A percentile compares a stretch with the other conserved stretches of the same genome.
These are phyloP conservation scores for Craseonycteris thonglongyai DNA, from an alignment of 2,113 vertebrate species.

Conservation along the genomic window DNA sequence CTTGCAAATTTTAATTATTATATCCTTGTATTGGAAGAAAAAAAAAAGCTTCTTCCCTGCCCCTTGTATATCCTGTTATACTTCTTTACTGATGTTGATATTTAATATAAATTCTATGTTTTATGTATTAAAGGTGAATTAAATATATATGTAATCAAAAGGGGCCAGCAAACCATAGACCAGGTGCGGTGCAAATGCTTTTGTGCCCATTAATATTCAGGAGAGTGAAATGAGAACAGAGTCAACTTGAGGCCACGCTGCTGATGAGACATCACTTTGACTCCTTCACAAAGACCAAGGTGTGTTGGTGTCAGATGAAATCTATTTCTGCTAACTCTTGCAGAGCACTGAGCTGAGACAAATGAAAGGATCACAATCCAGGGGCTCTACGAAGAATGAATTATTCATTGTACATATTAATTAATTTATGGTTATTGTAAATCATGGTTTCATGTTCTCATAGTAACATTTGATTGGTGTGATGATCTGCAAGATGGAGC, in stretches of 20 bases:
- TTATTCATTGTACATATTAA: neutral
- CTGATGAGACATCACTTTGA: neutral
- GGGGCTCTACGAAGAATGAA: neutral
- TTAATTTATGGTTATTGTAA: slow-evolving; percentile 4
- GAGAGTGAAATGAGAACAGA: neutral
- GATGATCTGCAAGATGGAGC: neutral
- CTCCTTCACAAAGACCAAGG: neutral
- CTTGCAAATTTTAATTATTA: neutral
- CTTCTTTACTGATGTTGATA: neutral
- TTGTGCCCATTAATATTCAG: neutral
- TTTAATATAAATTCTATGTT: neutral
- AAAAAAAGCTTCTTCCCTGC: neutral
- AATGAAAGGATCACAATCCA: neutral
- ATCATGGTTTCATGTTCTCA: neutral
- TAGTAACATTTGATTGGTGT: neutral
- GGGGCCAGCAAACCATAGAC: neutral
- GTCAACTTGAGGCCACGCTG: neutral
- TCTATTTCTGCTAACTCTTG: neutral
- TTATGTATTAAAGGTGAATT: neutral
- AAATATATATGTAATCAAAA: neutral
- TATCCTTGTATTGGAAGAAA: neutral
- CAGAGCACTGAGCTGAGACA: neutral
- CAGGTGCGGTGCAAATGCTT: neutral
- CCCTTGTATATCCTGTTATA: neutral
- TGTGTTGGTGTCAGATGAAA: neutral